Base-by-base conservation (phyloP, 92 coral and sea anemone genomes). In the Metridium senile region DNA sequence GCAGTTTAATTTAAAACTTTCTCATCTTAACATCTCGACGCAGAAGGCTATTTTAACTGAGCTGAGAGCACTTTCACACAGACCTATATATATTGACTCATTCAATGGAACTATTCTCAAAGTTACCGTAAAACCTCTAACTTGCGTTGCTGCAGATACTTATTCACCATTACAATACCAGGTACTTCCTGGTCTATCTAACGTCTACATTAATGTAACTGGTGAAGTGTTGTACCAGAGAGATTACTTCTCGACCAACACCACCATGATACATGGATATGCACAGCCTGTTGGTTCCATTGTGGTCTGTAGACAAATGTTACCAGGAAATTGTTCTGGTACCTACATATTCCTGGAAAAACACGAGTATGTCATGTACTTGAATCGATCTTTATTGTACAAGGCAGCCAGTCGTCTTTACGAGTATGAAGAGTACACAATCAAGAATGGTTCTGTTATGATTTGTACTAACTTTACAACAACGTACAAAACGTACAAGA, bases 321-420 rank as follows among this genome's bases (percentile, higher is more conserved):
- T 57, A 65, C n/a, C 75, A 19, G 62, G 67, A 11, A 26, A 33
- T 35, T 85, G 89, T 74, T 65, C 75, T 47, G 81, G 76, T 17
- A 45, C 34, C 29, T 68, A 62, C 25, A 70, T 80, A 49, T 58
- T 58, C 17, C 79, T 86, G 4, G 26, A 31, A 20, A 16, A 16
- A 58, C 18, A 77, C 34, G 88, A 82, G 72, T 79, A 81, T 23
- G 43, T 34, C 62, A 43, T 63, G 7, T 52, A 81, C 25, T n/a
- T 79, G 9, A 82, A 87, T 63, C 62, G 56, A 21, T 82, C 87
- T 25, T 53, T 86, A 52, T 57, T 39, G 33, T 64, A 80, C 79
- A 77, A 70, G 13, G 69, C 69, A 29, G 45, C 52, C 18, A 75
- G 80, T 9, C 69, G 62, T 2, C 17, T 77, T 29, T 78, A 82